Evolutionary conservation across 2,888 invertebrate species (phyloP), one percentile per base, ranked within the genome.

Genomic region (Cepaea hortensis): DNA sequence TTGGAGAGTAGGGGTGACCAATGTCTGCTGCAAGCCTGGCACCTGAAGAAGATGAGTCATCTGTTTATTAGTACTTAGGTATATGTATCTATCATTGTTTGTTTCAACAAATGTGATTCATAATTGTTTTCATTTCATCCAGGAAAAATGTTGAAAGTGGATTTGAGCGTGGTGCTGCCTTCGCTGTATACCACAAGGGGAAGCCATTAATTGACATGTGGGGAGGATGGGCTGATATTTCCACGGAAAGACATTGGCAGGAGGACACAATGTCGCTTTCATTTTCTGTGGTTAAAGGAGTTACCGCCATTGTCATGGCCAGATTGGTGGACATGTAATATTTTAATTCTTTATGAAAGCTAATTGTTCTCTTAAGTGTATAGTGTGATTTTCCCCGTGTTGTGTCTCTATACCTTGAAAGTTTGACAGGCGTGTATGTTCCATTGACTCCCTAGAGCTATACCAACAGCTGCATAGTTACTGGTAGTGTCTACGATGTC

Each of bases 281-380:
- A 2, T 92, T 88, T 81, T 93, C 93, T 3, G 83, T 89, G 15
- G 90, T 92, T 0, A 93, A 93, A 88, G 93, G 90, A 13, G 90
- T 93, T 1, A 90, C 91, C 1, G 93, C 93, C 18, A 87, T 93
- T 18, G 88, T 90, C 4, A 89, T 92, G n/a, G 93, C 93, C 0
- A 91, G 91, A 86, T 90, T 95, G 62, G 94, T 94, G 7, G 94
- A 95, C 87, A 91, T 89, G 94, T 94, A 88, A 81, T 35, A 6
- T 62, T 6, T 61, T n/a, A 6, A n/a, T 70, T 46, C 7, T 61
- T 61, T 61, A 62, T 3, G 4, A 1, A 62, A 35, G 48, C 7
- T 75, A 6, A 35, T 35, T 75, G 73, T 75, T 35, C 46, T 35
- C 23, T 75, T 13, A 75, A 35, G 13, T 46, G 35, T 7, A 13